These are phyloP conservation scores for Amazonetta brasiliensis DNA, from an alignment of 2,797 vertebrate species.

Conservation along the genomic window DNA sequence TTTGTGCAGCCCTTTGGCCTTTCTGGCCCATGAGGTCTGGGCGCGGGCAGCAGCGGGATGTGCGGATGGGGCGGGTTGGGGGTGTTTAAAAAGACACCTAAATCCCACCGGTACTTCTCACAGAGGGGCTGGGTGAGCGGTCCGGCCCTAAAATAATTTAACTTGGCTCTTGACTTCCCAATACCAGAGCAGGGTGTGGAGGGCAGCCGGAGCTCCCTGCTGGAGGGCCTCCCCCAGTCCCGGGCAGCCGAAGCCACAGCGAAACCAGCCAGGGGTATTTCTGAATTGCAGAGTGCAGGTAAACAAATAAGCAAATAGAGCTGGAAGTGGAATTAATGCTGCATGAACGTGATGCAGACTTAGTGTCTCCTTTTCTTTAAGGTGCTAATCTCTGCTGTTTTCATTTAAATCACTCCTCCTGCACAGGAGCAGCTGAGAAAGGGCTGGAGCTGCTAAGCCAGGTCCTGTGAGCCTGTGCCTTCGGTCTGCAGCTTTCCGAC, in stretches of 20 bases:
- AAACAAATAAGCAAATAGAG: neutral
- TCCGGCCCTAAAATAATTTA: neutral
- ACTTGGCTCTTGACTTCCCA: neutral
- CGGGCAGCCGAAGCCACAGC: neutral
- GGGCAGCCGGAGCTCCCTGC: neutral
- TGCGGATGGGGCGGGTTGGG: neutral
- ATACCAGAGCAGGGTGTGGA: neutral
- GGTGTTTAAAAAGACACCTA: no score
- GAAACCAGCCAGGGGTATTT: neutral
- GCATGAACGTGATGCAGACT: neutral
- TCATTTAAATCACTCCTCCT: neutral
- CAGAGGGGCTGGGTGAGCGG: neutral
- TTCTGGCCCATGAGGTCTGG: neutral
- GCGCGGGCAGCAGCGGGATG: neutral
- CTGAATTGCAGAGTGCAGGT: neutral
- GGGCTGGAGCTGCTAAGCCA: neutral
- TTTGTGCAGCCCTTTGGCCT: neutral
- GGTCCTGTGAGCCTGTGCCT: neutral
- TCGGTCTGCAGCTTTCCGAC: neutral
- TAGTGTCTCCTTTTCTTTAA: neutral
- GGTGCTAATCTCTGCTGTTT: neutral
- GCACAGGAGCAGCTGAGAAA: neutral
- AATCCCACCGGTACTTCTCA: neutral
- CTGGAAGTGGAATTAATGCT: neutral
- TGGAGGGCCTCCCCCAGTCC: neutral